These are phyloP conservation scores for Nematolebias whitei DNA, from an alignment of 2,113 vertebrate genomes.

Conservation along the genomic window DNA sequence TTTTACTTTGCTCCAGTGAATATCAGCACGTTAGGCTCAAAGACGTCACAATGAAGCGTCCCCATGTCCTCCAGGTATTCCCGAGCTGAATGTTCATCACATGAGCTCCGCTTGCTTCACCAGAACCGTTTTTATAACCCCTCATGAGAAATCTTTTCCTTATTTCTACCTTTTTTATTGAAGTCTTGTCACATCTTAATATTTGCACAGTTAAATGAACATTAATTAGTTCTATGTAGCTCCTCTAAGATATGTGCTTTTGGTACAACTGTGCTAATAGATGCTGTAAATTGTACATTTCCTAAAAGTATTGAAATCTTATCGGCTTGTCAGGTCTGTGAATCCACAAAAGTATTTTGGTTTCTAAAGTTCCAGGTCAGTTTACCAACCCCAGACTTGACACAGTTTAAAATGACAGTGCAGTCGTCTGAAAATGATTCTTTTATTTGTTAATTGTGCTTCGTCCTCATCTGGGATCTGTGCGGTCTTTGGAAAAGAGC, in stretches of 20 bases:
- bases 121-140: not conserved
- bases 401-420: no score
- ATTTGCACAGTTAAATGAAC: no score
- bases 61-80: not conserved
- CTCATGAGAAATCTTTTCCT: no score
- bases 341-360: not conserved
- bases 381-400: not conserved
- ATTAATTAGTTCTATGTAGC: no score
- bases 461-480: no score
- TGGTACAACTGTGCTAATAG: not conserved
- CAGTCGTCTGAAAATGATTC: no score
- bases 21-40: slow-evolving; percentile 8
- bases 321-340: not conserved
- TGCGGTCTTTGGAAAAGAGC: no score
- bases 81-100: not conserved
- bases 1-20: slow-evolving; percentile 24
- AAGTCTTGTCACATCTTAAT: no score
- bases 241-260: no score
- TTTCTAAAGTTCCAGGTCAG: not conserved
- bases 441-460: no score
- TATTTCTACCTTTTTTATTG: no score
- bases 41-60: not conserved
- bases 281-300: not conserved
- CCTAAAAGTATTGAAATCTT: not conserved
- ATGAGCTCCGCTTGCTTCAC: not conserved